Percentiles rank a stretch among this genome's conserved stretches.
Conservation (phyloP, 2,113 vertebrate species). For the Clinocottus analis region DNA sequence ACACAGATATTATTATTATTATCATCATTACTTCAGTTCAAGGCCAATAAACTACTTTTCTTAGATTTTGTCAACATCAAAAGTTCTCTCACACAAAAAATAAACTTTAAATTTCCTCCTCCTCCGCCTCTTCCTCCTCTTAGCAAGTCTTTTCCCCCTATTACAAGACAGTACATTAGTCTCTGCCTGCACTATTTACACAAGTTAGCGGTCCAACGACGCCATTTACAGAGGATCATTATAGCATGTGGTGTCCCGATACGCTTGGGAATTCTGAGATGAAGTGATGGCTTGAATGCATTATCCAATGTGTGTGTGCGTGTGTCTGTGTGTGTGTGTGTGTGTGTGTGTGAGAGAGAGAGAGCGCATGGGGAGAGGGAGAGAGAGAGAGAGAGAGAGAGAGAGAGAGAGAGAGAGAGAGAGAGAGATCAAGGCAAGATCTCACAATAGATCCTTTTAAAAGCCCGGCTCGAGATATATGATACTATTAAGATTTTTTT, state of each 20-base stretch:
- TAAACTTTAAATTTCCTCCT: conserved; percentile 69
- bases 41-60: not conserved
- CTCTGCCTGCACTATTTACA: conserved; percentile 91
- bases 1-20: not conserved
- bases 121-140: conserved; percentile 72
- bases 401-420: not conserved
- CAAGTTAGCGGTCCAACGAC: conserved; percentile 89
- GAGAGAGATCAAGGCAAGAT: conserved; percentile 68
- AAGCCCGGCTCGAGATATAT: conserved; percentile 87
- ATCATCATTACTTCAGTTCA: conserved; percentile 8
- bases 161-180: conserved; percentile 91
- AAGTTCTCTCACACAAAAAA: not conserved
- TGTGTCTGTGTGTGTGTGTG: conserved; percentile 25
- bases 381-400: not conserved
- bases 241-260: conserved; percentile 83
- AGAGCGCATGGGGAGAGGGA: not conserved
- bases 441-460: conserved; percentile 90
- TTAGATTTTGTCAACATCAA: not conserved
- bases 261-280: conserved; percentile 86
- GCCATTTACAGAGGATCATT: conserved; percentile 90
- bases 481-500: conserved; percentile 90
- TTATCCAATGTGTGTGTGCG: conserved; percentile 72
- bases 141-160: conserved; percentile 88
- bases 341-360: not conserved
- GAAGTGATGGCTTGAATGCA: conserved; percentile 80